These are phyloP conservation scores for Merodon equestris DNA, from an alignment of 2,888 invertebrate species.

Conservation along the genomic window DNA sequence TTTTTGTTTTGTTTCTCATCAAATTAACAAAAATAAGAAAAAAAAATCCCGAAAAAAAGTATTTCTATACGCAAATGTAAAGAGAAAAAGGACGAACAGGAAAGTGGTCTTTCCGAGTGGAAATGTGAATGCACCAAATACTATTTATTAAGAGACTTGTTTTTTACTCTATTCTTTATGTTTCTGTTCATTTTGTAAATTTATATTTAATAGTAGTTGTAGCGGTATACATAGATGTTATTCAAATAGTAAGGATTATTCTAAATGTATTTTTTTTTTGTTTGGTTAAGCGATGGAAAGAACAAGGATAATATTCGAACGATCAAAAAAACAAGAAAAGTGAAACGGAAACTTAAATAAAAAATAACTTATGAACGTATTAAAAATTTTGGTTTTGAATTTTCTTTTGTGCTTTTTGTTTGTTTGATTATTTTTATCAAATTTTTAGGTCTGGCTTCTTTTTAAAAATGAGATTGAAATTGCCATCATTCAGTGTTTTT, in stretches of 20 bases:
- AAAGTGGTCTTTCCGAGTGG: constrained; percentile 34
- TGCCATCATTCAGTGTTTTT: too few relatives aligned
- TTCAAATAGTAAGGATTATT: constrained; percentile 20
- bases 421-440: too few relatives aligned
- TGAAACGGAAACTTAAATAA: constrained; percentile 18
- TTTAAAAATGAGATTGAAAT: too few relatives aligned
- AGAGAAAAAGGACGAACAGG: constrained; percentile 19
- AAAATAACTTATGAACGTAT: constrained; percentile 21
- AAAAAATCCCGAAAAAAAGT: constrained; percentile 29
- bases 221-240: constrained; percentile 40
- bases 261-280: constrained; percentile 38
- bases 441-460: too few relatives aligned
- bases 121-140: constrained; percentile 71
- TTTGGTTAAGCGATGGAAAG: constrained; percentile 37
- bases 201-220: constrained; percentile 53
- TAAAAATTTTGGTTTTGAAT: constrained; percentile 11
- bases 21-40: constrained; percentile 21
- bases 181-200: constrained; percentile 51
- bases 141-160: constrained; percentile 69
- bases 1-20: constrained; percentile 22
- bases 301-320: constrained; percentile 34
- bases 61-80: too few relatives aligned
- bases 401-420: not conserved
- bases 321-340: constrained; percentile 29
- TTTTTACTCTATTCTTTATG: constrained; percentile 26